These are phyloP conservation scores for Dendroctonus valens DNA, from an alignment of 1,140 invertebrate genomes.

Conservation along the genomic window DNA sequence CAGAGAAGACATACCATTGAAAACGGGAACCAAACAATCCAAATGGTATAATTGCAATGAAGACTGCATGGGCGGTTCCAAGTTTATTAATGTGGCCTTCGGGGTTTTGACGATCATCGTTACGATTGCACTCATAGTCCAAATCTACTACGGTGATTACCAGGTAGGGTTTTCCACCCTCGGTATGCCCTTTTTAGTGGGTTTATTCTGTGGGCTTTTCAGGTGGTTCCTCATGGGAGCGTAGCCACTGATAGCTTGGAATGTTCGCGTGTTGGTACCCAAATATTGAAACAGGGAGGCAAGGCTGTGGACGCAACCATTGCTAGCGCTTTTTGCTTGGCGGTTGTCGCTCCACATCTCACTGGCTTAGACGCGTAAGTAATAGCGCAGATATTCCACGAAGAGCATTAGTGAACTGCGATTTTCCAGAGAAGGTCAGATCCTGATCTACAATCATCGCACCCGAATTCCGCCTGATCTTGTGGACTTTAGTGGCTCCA, in stretches of 20 bases:
- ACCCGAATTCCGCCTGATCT: slow-evolving; percentile 52
- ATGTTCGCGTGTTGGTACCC: slow-evolving; percentile 70
- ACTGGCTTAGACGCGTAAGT: slow-evolving; percentile 70
- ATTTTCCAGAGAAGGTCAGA: slow-evolving; percentile 64
- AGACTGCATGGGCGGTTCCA: slow-evolving; percentile 49
- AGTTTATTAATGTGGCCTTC: slow-evolving; percentile 54
- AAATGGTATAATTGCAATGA: slow-evolving; percentile 41
- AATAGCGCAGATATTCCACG: neutral
- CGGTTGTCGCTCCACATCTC: slow-evolving; percentile 65
- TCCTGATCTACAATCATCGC: slow-evolving; percentile 70
- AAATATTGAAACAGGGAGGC: slow-evolving; percentile 64
- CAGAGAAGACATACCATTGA: slow-evolving; percentile 57
- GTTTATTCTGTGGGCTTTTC: slow-evolving; percentile 29
- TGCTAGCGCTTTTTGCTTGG: slow-evolving; percentile 66
- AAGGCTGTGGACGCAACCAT: slow-evolving; percentile 70
- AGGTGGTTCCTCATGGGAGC: slow-evolving; percentile 71
- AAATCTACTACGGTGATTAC: slow-evolving; percentile 66
- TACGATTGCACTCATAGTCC: slow-evolving; percentile 64
- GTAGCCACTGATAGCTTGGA: slow-evolving; percentile 69
- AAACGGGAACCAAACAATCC: slow-evolving; percentile 41
- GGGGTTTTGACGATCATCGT: slow-evolving; percentile 60
- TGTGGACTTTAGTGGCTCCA: slow-evolving; percentile 57
- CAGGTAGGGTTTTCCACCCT: slow-evolving; percentile 52
- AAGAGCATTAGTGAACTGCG: neutral
- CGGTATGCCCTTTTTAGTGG: neutral